Percentiles rank a stretch among this genome's conserved stretches.
Conservation (phyloP, 1,140 invertebrate species). For the Drosophila nasuta region DNA sequence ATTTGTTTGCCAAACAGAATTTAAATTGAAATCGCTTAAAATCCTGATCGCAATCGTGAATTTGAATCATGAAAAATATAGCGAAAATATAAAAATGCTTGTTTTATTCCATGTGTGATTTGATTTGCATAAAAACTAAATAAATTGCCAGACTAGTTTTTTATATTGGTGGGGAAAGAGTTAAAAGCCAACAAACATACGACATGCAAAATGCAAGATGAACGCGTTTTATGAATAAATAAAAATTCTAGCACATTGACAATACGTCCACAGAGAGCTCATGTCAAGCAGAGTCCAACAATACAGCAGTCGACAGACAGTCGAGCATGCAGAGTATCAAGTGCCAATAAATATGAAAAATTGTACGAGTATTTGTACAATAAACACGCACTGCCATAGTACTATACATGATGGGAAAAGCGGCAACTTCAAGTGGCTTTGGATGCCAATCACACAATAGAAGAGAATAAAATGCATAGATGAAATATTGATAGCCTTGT, state of each 20-base stretch:
- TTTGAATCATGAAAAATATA: constrained; percentile 1
- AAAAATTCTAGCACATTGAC: constrained; percentile 52
- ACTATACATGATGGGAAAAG: neutral
- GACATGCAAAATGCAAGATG: constrained; percentile 35
- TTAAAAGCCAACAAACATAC: constrained; percentile 40
- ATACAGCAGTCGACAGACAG: constrained; percentile 1
- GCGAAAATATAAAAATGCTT: constrained; percentile 51
- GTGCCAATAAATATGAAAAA: constrained; percentile 70
- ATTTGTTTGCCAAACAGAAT: constrained; percentile 55
- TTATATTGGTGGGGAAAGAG: constrained; percentile 11
- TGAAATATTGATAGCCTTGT: constrained; percentile 21
- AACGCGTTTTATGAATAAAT: constrained; percentile 60
- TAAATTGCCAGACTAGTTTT: constrained; percentile 59
- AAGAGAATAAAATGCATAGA: constrained; percentile 10
- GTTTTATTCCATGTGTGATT: constrained; percentile 51
- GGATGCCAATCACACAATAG: constrained; percentile 34
- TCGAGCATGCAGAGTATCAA: constrained; percentile 36
- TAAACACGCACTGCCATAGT: constrained; percentile 44
- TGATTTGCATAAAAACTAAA: constrained; percentile 77
- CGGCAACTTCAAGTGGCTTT: constrained; percentile 10
- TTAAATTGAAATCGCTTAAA: constrained; percentile 51
- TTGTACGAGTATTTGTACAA: constrained; percentile 34
- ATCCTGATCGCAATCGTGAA: constrained; percentile 14
- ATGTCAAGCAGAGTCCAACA: constrained; percentile 6
- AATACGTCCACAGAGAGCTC: constrained; percentile 23